Base-by-base conservation (phyloP, 2,797 vertebrate genomes). In the Alcedo atthis region DNA sequence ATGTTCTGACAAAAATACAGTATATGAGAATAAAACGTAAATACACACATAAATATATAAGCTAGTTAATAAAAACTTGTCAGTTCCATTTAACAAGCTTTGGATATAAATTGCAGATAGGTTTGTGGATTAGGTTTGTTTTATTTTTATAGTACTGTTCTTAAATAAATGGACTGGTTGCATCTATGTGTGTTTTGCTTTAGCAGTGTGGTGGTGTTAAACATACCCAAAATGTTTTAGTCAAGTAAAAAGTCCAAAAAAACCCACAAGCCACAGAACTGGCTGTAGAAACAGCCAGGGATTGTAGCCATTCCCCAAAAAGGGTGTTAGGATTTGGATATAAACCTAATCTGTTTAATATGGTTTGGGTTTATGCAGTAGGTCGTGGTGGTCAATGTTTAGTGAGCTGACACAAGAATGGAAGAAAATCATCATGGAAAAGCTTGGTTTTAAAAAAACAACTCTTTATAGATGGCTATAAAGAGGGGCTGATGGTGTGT, bases 361-460 rank as follows among this genome's bases (percentile, higher is more conserved):
- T n/a, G 37, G 71, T 85, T 93, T 85, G 79, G 28, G 58, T 92
- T 89, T 90, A 62, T 64, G 69, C 62, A 85, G 90, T 76, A 51
- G 43, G 69, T 87, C 51, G 40, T 62, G 66, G 79, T 89, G 79
- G 81, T 73, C 94, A 89, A 73, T 55, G 46, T 61, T 89, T 66
- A 91, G 62, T 63, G 66, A 94, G 62, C 79, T 93, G 85, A 95
- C 94, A 92, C 57, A 93, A 81, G 76, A 85, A 85, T 66, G 73
- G 76, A 92, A 73, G 79, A 91, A 94, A 93, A 89, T 49, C 2
- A 85, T 45, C 90, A 81, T 57, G 79, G 85, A 85, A 89, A 95
- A 89, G 49, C 58, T 75, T 78, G 17, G 32, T 66, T 93, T 71
- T 32, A 53, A 75, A 89, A 89, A 86, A 74, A 45, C 12, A 90